Conservation (phyloP, 2,797 vertebrate species). For the Chelonia mydas region DNA sequence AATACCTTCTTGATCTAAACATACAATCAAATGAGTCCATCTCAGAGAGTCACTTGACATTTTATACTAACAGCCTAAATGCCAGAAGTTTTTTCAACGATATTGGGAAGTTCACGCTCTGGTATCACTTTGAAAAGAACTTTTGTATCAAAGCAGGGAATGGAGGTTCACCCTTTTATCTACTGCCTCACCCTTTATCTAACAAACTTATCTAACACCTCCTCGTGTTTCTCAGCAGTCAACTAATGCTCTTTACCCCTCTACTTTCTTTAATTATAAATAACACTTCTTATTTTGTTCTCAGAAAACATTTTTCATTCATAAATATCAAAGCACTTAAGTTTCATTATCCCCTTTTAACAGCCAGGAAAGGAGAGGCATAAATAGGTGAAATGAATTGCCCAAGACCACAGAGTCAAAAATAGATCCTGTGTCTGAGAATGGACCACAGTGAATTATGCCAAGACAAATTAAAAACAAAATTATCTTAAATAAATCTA, state of each 20-base stretch:
- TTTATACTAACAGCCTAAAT: neutral
- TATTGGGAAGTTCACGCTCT: neutral
- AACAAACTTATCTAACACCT: neutral
- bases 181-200: neutral
- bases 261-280: neutral
- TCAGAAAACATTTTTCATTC: neutral
- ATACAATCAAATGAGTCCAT: neutral
- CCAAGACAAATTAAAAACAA: neutral
- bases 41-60: neutral
- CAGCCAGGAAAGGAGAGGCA: neutral
- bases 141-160: neutral
- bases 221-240: neutral
- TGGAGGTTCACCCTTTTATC: neutral
- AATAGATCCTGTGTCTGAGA: neutral
- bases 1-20: neutral
- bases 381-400: neutral
- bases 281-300: neutral
- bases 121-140: neutral
- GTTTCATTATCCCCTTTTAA: neutral
- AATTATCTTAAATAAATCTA: neutral
- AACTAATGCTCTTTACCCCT: neutral
- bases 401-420: neutral
- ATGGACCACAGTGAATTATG: neutral
- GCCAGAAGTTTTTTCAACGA: neutral
- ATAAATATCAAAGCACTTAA: neutral